Evolutionary conservation across 2,113 vertebrate species (phyloP).

Genomic region (Serilophus lunatus): DNA sequence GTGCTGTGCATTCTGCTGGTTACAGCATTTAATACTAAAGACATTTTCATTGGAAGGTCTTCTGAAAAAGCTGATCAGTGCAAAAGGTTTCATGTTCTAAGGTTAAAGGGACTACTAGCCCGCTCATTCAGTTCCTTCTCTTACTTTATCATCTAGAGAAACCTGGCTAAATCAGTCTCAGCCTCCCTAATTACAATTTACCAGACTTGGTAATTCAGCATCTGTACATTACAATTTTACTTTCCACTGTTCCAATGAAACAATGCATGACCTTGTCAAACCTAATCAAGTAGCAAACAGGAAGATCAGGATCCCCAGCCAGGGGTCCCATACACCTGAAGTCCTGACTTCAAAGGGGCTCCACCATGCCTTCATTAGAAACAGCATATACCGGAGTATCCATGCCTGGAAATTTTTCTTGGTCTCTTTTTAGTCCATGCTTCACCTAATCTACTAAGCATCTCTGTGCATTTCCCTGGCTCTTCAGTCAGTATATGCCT

Average conservation of each 20-base stretch:
- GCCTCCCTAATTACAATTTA: background rate
- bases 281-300: background rate
- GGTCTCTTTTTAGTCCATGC: background rate
- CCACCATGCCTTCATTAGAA: background rate
- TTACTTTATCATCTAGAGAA: background rate
- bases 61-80: slow-evolving; percentile 14
- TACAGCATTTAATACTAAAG: background rate
- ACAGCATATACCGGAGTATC: background rate
- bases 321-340: background rate
- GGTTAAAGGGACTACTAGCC: background rate
- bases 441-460: background rate
- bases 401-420: background rate
- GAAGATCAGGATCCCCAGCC: background rate
- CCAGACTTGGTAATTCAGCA: background rate
- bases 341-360: background rate
- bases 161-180: background rate
- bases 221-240: background rate
- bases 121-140: slow-evolving; percentile 25
- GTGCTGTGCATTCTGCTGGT: background rate
- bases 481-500: background rate
- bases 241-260: background rate
- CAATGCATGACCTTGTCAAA: background rate
- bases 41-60: background rate
- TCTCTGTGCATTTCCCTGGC: background rate
- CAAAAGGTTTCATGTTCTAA: slow-evolving; percentile 1